Percentiles rank a stretch among this genome's conserved stretches.
These are phyloP conservation scores for Pelochelys cantorii DNA, from an alignment of 2,797 vertebrate species.

Conservation along the genomic window DNA sequence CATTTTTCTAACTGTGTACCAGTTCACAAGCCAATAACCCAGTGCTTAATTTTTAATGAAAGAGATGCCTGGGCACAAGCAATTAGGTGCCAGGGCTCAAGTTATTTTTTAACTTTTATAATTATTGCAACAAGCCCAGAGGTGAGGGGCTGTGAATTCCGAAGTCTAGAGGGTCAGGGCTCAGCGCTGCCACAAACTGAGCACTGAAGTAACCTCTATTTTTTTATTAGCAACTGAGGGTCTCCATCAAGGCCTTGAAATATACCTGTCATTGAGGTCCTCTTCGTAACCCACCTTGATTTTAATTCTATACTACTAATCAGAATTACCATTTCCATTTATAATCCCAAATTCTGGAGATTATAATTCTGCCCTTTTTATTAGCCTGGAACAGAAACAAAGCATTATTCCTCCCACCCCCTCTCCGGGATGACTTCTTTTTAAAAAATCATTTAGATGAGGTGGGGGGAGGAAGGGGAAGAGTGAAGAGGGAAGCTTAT, in stretches of 20 bases:
- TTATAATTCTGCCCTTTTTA: background rate
- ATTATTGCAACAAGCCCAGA: no score
- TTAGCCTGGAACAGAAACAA: background rate
- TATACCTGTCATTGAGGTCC: background rate
- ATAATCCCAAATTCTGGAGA: background rate
- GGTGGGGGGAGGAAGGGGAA: background rate
- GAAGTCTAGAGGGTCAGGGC: background rate
- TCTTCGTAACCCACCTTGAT: background rate
- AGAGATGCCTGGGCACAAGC: no score
- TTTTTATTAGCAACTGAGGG: background rate
- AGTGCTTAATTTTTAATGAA: no score
- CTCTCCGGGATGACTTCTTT: background rate
- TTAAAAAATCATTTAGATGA: background rate
- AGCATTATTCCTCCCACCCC: background rate
- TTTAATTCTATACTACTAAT: background rate
- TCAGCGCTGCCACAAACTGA: background rate
- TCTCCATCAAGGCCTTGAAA: constrained; percentile 16
- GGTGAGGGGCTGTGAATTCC: no score
- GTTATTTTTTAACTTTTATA: no score
- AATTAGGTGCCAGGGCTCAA: no score
- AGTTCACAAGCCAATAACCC: background rate
- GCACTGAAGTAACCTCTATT: background rate
- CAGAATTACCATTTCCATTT: background rate
- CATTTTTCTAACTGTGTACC: constrained; percentile 26
- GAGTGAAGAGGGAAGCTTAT: background rate